Conservation (phyloP, 2,113 vertebrate genomes). For the Ginglymostoma cirratum region DNA sequence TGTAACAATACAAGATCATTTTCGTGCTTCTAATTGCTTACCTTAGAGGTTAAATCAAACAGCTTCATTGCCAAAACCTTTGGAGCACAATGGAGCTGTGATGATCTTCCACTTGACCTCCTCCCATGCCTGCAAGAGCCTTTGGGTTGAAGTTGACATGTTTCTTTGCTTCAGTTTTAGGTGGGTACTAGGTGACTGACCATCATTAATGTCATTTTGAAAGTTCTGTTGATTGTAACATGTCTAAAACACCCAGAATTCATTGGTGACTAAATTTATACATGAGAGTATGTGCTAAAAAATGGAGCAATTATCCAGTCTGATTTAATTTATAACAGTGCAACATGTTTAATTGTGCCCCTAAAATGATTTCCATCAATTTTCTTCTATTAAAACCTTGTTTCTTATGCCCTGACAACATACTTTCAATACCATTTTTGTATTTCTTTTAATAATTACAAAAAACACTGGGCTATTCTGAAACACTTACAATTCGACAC, state of each 20-base stretch:
- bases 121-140: not conserved
- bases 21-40: not conserved
- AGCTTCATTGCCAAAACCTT: not conserved
- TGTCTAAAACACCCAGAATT: not conserved
- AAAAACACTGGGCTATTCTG: not conserved
- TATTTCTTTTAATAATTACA: not conserved
- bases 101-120: not conserved
- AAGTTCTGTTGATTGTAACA: not conserved
- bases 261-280: not conserved
- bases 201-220: not conserved
- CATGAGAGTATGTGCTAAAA: not conserved
- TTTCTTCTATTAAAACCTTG: not conserved
- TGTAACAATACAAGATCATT: not conserved
- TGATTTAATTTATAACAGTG: not conserved
- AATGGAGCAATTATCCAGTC: not conserved
- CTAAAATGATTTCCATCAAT: not conserved
- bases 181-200: not conserved
- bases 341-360: not conserved
- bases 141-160: not conserved
- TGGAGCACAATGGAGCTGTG: not conserved
- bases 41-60: not conserved
- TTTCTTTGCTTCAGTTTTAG: not conserved
- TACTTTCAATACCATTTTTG: not conserved
- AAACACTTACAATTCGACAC: not conserved
- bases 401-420: not conserved